Evolutionary conservation across 2,888 invertebrate genomes (phyloP).

Genomic region (Lepidochrysops patricia): DNA sequence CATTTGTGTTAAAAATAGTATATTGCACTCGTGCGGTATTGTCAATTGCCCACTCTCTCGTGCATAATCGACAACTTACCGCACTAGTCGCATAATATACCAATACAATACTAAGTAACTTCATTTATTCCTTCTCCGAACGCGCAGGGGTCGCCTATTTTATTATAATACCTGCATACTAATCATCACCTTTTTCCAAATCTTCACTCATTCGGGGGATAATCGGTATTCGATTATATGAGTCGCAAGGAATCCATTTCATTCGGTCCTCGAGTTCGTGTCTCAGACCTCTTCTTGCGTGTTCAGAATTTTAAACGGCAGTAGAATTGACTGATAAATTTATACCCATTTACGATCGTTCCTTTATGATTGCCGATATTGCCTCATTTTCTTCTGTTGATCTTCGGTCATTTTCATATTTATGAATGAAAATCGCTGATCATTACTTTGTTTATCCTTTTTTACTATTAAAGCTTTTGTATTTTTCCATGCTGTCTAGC

Average conservation of each 20-base stretch:
- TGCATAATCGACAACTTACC: too few species aligned
- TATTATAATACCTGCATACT: conserved; percentile 13
- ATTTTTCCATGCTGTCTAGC: too few species aligned
- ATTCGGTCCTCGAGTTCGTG: conserved; percentile 28
- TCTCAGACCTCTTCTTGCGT: conserved; percentile 46
- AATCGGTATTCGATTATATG: conserved; percentile 56
- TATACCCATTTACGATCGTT: neutral
- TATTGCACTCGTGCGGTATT: too few species aligned
- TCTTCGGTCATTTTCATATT: neutral
- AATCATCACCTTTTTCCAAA: conserved; percentile 15
- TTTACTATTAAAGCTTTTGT: too few species aligned
- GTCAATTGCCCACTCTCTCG: too few species aligned
- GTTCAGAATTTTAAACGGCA: conserved; percentile 37
- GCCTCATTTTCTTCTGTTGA: neutral
- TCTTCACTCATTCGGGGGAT: conserved; percentile 40
- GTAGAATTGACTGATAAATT: conserved; percentile 18
- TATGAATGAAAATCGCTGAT: neutral
- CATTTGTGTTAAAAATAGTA: too few species aligned
- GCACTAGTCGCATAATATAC: too few species aligned
- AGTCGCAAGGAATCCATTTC: conserved; percentile 33
- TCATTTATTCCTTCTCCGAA: too few species aligned
- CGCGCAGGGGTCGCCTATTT: too few species aligned
- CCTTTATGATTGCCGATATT: conserved; percentile 1
- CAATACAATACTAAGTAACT: too few species aligned
- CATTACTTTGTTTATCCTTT: too few species aligned